Evolutionary conservation across 2,888 invertebrate genomes (phyloP).

Genomic region (Amblyjoppa proteus): DNA sequence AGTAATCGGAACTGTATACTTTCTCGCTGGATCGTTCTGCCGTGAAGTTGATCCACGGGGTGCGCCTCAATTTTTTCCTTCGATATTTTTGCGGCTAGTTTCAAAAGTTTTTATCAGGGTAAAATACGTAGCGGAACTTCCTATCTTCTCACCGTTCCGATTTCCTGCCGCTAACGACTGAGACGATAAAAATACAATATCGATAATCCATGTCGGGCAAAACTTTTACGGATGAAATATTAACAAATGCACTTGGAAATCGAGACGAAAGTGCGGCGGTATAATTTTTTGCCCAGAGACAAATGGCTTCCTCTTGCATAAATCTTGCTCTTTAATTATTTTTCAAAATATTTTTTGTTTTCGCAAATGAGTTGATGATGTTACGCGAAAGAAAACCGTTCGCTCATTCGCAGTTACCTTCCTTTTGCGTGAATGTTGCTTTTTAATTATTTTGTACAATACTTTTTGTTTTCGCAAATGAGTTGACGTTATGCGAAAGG

Average conservation of each 20-base stretch:
- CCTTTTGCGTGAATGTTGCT: too few relatives aligned
- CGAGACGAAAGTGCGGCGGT: neutral
- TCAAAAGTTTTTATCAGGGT: neutral
- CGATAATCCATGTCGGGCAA: neutral
- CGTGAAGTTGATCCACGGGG: neutral
- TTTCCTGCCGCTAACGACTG: neutral
- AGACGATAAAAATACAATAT: neutral
- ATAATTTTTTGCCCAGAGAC: neutral
- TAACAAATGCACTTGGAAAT: neutral
- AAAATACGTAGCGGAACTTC: neutral
- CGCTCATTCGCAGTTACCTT: too few relatives aligned
- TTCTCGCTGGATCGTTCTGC: slow-evolving; percentile 3
- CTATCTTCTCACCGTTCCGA: neutral
- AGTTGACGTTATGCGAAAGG: neutral
- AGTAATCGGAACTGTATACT: neutral
- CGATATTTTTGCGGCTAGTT: neutral
- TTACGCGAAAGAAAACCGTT: too few relatives aligned
- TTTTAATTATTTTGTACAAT: too few relatives aligned
- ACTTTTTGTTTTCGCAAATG: too few relatives aligned
- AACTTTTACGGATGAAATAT: neutral
- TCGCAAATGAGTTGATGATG: too few relatives aligned
- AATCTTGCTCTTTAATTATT: neutral
- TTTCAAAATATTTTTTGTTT: too few relatives aligned
- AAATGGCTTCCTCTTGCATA: neutral
- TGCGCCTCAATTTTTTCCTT: neutral